Base-by-base conservation (phyloP, 2,113 vertebrate species). In the Pachycephala philippinensis region DNA sequence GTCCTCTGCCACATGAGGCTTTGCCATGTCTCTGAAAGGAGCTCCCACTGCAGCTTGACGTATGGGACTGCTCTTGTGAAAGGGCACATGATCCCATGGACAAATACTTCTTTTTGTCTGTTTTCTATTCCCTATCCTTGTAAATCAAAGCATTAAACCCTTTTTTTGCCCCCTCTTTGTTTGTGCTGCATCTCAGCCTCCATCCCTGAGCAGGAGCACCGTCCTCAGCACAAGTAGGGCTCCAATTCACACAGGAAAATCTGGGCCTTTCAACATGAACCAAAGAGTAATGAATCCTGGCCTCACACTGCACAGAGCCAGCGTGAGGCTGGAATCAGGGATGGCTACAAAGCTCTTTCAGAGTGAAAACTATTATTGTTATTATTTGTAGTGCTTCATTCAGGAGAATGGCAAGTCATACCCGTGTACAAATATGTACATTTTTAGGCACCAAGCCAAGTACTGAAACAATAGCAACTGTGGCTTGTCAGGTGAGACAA, bases 371-470 rank as follows among this genome's bases (percentile, higher is more conserved):
- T 71, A 75, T 87, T 80, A 77, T 56, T 96, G 84, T 65, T 80
- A 77, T 92, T 95, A 86, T 95, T 96, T 95, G 52, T 86, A 95
- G 89, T 86, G 92, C 72, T 93, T 94, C 88, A 64, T 94, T 95
- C 84, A 64, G 37, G 78, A 57, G 71, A 81, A 90, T 54, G 31
- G 60, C 70, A 84, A 84, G 64, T 66, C 88, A 78, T 59, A 86
- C 13, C 54, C 75, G 79, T 84, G 82, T 45, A 92, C 60, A 90
- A 89, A 90, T 30, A 88, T 0, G 0, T 6, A 56, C 70, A 15
- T 35, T 92, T 93, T 93, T 18, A 60, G 92, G 75, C 83, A 81
- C 17, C 56, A 56, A 84, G 90, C 39, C 79, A 92, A 71, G 71
- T 28, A 22, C 59, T 95, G 23, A 89, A 88, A 84, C 57, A 94